Evolutionary conservation across 2,797 vertebrate species (phyloP), one percentile per base, ranked within the genome.

Genomic region (Eospalax fontanierii): DNA sequence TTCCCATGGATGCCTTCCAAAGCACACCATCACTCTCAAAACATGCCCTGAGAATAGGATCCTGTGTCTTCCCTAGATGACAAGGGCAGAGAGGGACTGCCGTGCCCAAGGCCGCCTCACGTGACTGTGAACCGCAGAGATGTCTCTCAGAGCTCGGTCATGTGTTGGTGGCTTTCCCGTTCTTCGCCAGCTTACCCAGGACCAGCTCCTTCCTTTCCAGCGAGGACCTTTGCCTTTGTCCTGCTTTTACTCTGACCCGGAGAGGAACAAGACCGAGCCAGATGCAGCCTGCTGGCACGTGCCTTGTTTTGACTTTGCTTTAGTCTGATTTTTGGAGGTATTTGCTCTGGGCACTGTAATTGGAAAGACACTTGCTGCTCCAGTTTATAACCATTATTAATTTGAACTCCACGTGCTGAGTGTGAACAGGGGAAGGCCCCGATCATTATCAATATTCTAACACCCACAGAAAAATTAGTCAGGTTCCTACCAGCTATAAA

Each of bases 341-440:
- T 94, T 65, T 83, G 65, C 86, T 84, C 80, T 21, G 43, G 89
- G 89, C 54, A 0, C 84, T 89, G 50, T 91, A 46, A 87, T 61
- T 74, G 92, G 68, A 91, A 87, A 95, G 75, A n/a, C 59, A 19
- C 87, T 87, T 57, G 65, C 70, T 3, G 1, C 59, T 83, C 86
- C 95, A 19, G 91, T 91, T 93, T 89, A 74, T 94, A 92, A 96
- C 93, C 84, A 78, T 96, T 96, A 97, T 93, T 96, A 89, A 95
- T 97, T 95, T 95, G 65, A 84, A 91, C 84, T 94, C 88, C 78
- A 66, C 10, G 22, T 54, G 76, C 82, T 24, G 65, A 80, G 61
- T 88, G 86, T 54, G 28, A 74, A 50, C 1, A 11, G 61, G 50
- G 90, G 95, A 75, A 71, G 0, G 63, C 18, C 80, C 87, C 28